Conservation (phyloP, 2,797 vertebrate species). For the Acrocephalus scirpaceus region DNA sequence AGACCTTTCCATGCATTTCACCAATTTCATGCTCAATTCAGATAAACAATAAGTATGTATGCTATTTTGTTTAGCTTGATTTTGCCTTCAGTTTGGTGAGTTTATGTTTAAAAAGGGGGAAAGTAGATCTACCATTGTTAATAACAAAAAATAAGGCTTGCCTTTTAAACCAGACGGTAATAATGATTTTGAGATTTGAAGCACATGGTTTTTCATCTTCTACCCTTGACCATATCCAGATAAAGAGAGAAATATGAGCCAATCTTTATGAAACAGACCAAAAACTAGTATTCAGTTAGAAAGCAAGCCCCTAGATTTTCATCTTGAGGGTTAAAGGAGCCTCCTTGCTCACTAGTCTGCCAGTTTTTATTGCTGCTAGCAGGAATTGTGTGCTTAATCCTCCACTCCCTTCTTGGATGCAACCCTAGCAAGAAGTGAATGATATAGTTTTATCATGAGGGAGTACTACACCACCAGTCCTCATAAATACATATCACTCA, state of each 20-base stretch:
- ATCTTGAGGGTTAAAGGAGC: not conserved
- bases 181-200: not conserved
- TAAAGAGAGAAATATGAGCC: not conserved
- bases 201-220: not conserved
- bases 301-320: not conserved
- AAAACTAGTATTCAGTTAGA: not conserved
- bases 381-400: not conserved
- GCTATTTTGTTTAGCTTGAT: constrained; percentile 28
- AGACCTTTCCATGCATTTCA: constrained; percentile 26
- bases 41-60: not conserved
- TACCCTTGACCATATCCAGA: not conserved
- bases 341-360: not conserved
- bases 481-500: not conserved
- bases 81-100: not conserved
- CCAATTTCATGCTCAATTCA: constrained; percentile 33
- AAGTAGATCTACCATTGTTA: not conserved
- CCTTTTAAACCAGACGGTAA: not conserved
- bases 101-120: not conserved
- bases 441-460: not conserved
- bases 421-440: not conserved
- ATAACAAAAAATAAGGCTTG: not conserved
- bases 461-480: not conserved
- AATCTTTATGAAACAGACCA: not conserved
- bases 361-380: not conserved
- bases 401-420: not conserved